phyloP scores from a whole-genome alignment of 2,888 invertebrate species.

The Auanema freiburgensis region DNA sequence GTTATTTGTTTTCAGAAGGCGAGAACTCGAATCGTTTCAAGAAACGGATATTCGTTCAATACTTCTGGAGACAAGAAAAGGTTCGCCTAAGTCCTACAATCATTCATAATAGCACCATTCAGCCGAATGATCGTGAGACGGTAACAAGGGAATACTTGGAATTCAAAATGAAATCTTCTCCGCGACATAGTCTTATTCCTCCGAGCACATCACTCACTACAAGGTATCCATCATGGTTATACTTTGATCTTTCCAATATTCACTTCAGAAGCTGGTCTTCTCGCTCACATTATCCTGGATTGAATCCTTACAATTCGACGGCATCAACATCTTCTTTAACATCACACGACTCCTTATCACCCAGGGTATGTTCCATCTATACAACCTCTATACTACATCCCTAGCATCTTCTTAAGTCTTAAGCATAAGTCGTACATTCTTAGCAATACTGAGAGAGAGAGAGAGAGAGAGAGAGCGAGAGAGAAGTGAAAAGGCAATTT shows the following conservation, averaged over 20 bases:
- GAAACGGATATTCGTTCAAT: constrained; percentile 51
- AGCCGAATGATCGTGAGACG: constrained; percentile 18
- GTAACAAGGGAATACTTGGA: constrained; percentile 19
- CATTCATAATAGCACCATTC: neutral
- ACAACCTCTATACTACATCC: too few relatives aligned
- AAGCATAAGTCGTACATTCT: too few relatives aligned
- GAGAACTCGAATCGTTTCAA: constrained; percentile 31
- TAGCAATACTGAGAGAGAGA: too few relatives aligned
- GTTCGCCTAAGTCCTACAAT: constrained; percentile 12
- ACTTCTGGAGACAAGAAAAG: constrained; percentile 48
- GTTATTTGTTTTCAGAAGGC: constrained; percentile 26
- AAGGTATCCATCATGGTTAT: neutral
- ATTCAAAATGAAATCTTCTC: constrained; percentile 13
- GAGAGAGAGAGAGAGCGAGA: too few relatives aligned
- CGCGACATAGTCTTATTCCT: constrained; percentile 19
- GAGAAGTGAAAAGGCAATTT: too few relatives aligned
- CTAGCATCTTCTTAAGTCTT: too few relatives aligned
- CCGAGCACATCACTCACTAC: constrained; percentile 6
- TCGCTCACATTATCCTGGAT: neutral
- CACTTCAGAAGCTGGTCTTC: constrained; percentile 4
- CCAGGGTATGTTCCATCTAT: neutral
- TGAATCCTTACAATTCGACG: neutral
- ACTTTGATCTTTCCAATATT: neutral
- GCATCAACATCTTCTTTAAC: neutral
- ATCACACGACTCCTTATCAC: neutral